These are phyloP conservation scores for Seira musarum DNA, from an alignment of 2,888 invertebrate species.

Conservation along the genomic window DNA sequence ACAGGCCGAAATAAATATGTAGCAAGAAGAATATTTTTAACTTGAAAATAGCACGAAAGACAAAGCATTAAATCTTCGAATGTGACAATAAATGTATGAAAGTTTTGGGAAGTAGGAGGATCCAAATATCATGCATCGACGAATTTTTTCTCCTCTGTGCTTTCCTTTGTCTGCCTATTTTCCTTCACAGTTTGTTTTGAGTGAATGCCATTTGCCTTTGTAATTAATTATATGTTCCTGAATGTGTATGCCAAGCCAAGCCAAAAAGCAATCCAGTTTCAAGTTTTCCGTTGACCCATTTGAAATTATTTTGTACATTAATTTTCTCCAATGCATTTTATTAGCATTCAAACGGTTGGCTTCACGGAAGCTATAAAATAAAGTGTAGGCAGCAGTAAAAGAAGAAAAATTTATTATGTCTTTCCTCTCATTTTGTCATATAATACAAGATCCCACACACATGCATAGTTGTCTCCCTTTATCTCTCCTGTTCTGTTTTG, in stretches of 20 bases:
- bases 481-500: too few species aligned
- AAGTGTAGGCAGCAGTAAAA: background rate
- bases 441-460: too few species aligned
- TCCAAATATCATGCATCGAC: background rate
- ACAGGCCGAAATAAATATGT: too few species aligned
- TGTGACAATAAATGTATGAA: background rate
- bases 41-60: background rate
- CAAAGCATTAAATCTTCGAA: conserved; percentile 4
- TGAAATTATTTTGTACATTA: background rate
- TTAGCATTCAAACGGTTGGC: background rate
- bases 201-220: background rate
- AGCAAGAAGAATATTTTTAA: background rate
- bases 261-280: background rate
- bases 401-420: background rate
- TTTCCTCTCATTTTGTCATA: background rate
- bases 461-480: too few species aligned
- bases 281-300: background rate
- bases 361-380: conserved; percentile 1
- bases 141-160: background rate
- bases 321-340: background rate
- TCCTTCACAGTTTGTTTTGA: background rate
- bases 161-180: background rate
- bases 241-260: background rate
- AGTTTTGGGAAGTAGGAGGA: background rate
- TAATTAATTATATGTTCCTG: conserved; percentile 5